Conservation (phyloP, 2,888 invertebrate species). For the Drosophila formosana region DNA sequence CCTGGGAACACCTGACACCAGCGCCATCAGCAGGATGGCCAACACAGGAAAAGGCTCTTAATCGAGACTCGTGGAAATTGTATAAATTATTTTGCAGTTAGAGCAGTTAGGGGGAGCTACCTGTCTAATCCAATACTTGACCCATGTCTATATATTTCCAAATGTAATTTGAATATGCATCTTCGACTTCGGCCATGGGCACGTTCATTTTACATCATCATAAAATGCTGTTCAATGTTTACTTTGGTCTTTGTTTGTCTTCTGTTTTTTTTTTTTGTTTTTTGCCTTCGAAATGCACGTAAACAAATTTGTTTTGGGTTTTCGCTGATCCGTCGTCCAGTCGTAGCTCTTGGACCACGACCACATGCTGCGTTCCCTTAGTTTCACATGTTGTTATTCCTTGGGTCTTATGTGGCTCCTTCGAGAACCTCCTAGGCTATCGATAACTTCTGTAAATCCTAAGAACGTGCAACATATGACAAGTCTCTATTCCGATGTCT, state of each 20-base stretch:
- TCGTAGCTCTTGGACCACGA: slow-evolving; percentile 23
- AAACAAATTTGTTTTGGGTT: slow-evolving; percentile 68
- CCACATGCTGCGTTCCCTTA: slow-evolving; percentile 63
- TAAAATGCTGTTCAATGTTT: slow-evolving; percentile 53
- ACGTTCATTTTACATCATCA: slow-evolving; percentile 55
- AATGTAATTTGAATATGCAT: slow-evolving; percentile 65
- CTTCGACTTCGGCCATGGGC: slow-evolving; percentile 8
- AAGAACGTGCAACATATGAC: slow-evolving; percentile 39
- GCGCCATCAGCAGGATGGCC: slow-evolving; percentile 8
- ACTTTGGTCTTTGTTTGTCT: slow-evolving; percentile 19
- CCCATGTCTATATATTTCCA: slow-evolving; percentile 11
- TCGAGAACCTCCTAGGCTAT: slow-evolving; percentile 29
- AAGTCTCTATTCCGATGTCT: slow-evolving; percentile 7
- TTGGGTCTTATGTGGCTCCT: slow-evolving; percentile 40
- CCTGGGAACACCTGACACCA: slow-evolving; percentile 59
- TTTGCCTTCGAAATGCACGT: slow-evolving; percentile 47
- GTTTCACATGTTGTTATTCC: slow-evolving; percentile 49
- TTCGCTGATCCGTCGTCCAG: slow-evolving; percentile 21
- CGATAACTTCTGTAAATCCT: slow-evolving; percentile 45
- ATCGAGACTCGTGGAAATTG: slow-evolving; percentile 72
- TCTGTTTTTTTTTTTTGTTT: slow-evolving; percentile 12
- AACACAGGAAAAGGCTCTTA: slow-evolving; percentile 27
- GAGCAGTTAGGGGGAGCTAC: slow-evolving; percentile 15
- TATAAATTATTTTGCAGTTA: slow-evolving; percentile 21
- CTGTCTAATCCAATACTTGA: slow-evolving; percentile 37